Evolutionary conservation across 35 echinoderm and acorn worm genomes (phyloP).

Genomic region (Amphiura filiformis): DNA sequence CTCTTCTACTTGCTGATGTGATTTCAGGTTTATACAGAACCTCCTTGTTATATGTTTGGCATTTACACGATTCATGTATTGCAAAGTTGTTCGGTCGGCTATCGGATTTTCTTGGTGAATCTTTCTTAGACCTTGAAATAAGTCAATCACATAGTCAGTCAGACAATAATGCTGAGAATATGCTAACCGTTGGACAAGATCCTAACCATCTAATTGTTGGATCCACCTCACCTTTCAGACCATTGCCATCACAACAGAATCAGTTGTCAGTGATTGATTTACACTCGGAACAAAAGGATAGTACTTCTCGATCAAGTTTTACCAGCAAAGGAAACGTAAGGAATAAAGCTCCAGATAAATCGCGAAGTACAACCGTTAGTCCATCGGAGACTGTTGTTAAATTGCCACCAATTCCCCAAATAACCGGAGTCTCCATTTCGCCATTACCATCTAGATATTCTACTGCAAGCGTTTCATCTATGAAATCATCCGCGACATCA

Average conservation of each 20-base stretch:
- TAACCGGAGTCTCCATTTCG: background rate
- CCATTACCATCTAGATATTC: background rate
- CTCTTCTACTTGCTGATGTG: slow-evolving; percentile 36
- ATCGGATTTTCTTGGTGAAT: slow-evolving; percentile 77
- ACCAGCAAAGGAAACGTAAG: background rate
- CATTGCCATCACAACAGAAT: background rate
- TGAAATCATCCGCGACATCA: background rate
- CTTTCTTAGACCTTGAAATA: slow-evolving; percentile 63
- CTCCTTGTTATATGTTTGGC: slow-evolving; percentile 59
- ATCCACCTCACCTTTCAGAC: background rate
- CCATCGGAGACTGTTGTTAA: background rate
- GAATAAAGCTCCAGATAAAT: background rate
- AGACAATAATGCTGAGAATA: background rate
- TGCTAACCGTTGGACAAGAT: background rate
- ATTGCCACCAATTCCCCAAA: background rate
- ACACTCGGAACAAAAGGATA: background rate
- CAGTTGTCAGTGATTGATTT: background rate
- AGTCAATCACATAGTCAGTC: slow-evolving; percentile 17
- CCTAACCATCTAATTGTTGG: background rate
- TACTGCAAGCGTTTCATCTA: background rate
- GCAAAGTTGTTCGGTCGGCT: slow-evolving; percentile 68
- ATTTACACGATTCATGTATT: slow-evolving; percentile 81
- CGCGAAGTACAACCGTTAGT: background rate
- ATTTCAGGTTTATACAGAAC: slow-evolving; percentile 39
- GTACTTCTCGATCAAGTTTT: background rate